Conservation (phyloP, 2,888 invertebrate genomes). For the Ichneumon xanthorius region DNA sequence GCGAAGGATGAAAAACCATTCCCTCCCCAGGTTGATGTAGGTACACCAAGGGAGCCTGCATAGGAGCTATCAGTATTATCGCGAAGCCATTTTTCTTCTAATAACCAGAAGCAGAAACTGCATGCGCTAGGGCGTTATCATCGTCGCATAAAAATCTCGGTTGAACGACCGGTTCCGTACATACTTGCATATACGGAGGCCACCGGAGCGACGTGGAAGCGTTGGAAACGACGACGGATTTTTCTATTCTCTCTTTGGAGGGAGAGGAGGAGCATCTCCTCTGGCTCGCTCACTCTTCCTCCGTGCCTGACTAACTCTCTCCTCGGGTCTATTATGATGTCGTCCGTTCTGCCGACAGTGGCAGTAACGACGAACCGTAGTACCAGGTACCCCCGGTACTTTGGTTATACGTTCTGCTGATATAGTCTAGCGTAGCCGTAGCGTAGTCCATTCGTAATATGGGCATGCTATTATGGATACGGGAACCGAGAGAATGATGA, state of each 20-base stretch:
- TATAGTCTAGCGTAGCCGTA: not conserved
- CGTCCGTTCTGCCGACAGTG: slow-evolving; percentile 28
- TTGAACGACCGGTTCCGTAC: slow-evolving; percentile 27
- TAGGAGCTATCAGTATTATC: slow-evolving; percentile 48
- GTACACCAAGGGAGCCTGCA: slow-evolving; percentile 10
- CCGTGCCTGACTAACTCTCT: not conserved
- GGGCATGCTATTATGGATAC: slow-evolving; percentile 16
- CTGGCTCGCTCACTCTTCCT: not conserved
- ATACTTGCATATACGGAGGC: slow-evolving; percentile 15
- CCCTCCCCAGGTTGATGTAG: not conserved
- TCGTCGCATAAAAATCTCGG: slow-evolving; percentile 58
- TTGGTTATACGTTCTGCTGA: slow-evolving; percentile 24
- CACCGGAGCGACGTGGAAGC: not conserved
- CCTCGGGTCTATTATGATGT: not conserved
- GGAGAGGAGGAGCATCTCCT: not conserved
- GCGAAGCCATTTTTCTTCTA: slow-evolving; percentile 56
- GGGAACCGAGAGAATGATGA: slow-evolving; percentile 16
- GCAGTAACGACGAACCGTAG: slow-evolving; percentile 41
- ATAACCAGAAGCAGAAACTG: slow-evolving; percentile 43
- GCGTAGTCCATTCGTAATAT: slow-evolving; percentile 28
- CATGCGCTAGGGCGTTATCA: slow-evolving; percentile 43
- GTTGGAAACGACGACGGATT: slow-evolving; percentile 48
- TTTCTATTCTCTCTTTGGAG: slow-evolving; percentile 39
- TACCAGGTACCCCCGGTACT: slow-evolving; percentile 31
- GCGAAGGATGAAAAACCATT: not conserved